Evolutionary conservation across 1,140 invertebrate genomes (phyloP).

Genomic region (Zaprionus gabonicus): DNA sequence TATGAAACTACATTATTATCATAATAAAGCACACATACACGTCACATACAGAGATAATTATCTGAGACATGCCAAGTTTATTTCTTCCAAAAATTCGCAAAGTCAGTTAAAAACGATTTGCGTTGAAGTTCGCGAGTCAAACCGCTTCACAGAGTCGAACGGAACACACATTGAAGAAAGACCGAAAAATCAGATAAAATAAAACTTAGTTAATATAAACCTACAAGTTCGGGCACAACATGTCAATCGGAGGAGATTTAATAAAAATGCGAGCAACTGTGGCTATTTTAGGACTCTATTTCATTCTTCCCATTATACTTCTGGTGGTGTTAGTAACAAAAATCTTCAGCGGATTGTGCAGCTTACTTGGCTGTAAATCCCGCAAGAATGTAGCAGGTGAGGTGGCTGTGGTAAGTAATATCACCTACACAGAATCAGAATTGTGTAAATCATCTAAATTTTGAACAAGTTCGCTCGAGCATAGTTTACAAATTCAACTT

Average conservation of each 20-base stretch:
- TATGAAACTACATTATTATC: background rate
- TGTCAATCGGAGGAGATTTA: background rate
- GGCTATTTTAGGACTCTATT: conserved; percentile 15
- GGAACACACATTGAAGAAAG: background rate
- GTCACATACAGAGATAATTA: background rate
- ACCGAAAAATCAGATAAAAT: background rate
- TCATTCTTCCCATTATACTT: conserved; percentile 37
- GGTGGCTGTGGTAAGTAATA: conserved; percentile 65
- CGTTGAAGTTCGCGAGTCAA: background rate
- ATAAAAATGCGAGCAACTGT: background rate
- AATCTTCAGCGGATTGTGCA: conserved; percentile 6
- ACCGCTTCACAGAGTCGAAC: background rate
- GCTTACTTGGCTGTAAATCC: background rate
- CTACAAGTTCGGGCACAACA: background rate
- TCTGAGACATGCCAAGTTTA: background rate
- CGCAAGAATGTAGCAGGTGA: conserved; percentile 33
- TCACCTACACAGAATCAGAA: too few relatives aligned
- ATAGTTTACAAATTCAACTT: background rate
- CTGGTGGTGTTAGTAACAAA: conserved; percentile 26
- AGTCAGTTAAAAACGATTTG: background rate
- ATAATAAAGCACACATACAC: background rate
- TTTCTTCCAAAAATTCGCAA: background rate
- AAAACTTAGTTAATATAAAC: background rate
- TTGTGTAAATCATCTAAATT: too few relatives aligned
- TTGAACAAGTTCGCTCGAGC: background rate